Evolutionary conservation across 2,113 vertebrate species (phyloP).

Genomic region (Physeter macrocephalus): DNA sequence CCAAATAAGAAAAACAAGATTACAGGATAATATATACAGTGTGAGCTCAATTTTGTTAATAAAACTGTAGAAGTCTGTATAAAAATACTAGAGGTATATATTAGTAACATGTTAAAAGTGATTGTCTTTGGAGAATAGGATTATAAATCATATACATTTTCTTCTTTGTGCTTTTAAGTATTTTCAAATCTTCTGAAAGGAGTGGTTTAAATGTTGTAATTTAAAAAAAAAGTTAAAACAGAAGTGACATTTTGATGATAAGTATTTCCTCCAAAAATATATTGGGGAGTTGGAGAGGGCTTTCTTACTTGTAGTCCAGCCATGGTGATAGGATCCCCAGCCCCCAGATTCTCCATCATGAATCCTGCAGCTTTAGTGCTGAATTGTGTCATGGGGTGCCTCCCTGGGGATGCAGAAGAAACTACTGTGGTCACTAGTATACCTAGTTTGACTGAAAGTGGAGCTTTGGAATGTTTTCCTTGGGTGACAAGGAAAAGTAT

Average conservation of each 20-base stretch:
- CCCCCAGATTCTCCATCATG: neutral
- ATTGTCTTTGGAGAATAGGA: neutral
- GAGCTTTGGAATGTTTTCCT: neutral
- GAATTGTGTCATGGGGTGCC: rapidly evolving
- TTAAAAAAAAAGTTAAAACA: neutral
- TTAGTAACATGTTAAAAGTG: neutral
- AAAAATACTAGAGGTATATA: neutral
- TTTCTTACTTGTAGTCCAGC: neutral
- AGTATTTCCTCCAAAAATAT: neutral
- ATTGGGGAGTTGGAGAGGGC: neutral
- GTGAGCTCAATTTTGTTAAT: neutral
- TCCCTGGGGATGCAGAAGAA: neutral
- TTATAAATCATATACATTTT: neutral
- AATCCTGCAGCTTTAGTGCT: neutral
- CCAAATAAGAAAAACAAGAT: neutral
- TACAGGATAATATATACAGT: neutral
- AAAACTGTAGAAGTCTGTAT: neutral
- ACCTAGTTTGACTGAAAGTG: neutral
- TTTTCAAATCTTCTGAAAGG: neutral
- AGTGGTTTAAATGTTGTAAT: neutral
- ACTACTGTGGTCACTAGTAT: rapidly evolving
- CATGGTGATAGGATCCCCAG: no score
- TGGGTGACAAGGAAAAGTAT: neutral
- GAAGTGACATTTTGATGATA: neutral
- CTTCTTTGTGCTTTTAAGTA: neutral